Percentiles rank a stretch among this genome's conserved stretches.
Conservation (phyloP, 2,888 invertebrate species). For the Coremacera marginata region DNA sequence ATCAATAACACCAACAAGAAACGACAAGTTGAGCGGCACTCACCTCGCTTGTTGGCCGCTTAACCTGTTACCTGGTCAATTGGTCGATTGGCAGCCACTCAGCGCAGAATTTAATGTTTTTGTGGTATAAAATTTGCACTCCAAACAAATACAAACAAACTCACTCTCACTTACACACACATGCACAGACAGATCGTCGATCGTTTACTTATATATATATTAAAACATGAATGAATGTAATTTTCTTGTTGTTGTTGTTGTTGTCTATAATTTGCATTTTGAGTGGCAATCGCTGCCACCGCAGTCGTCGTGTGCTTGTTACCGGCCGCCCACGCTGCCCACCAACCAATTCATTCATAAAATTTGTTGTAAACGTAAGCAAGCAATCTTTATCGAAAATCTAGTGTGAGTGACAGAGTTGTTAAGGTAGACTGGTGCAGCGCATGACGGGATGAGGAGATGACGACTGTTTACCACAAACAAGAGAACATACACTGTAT, state of each 20-base stretch:
- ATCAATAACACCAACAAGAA: not conserved
- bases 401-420: not conserved
- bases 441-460: no score
- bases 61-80: not conserved
- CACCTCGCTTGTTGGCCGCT: not conserved
- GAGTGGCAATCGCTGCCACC: not conserved
- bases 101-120: not conserved
- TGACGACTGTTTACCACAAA: no score
- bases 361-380: not conserved
- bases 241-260: not conserved
- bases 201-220: no score
- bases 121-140: not conserved
- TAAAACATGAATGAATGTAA: not conserved
- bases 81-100: no score
- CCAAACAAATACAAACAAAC: not conserved
- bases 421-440: no score
- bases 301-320: not conserved
- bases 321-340: not conserved
- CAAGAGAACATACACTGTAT: no score
- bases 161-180: not conserved
- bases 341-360: not conserved
- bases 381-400: no score
- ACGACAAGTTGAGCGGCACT: not conserved
- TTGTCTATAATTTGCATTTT: not conserved
- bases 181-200: no score